Percentiles rank a stretch among this genome's conserved stretches.
phyloP scores from a whole-genome alignment of 2,113 vertebrate species.

The Neopipo cinnamomea region DNA sequence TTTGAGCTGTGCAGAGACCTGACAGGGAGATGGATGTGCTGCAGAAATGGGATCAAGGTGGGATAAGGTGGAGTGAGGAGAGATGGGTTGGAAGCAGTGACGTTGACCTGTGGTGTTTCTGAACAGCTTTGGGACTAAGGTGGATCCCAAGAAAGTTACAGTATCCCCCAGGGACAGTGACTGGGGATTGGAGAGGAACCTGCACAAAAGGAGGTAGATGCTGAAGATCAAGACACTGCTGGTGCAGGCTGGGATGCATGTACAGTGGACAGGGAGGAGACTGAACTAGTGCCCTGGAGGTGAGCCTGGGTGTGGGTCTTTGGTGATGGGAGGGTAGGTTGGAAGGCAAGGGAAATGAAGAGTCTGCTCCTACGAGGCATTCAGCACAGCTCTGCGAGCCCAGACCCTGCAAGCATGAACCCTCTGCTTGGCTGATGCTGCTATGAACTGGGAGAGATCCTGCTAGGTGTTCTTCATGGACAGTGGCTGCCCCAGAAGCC shows the following conservation, averaged over 20 bases:
- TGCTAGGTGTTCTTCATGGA: neutral
- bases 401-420: neutral
- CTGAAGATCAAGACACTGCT: neutral
- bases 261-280: neutral
- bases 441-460: neutral
- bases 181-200: neutral
- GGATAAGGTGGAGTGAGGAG: neutral
- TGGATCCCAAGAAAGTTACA: neutral
- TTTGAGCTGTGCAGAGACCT: neutral
- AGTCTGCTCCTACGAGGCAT: neutral
- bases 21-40: neutral
- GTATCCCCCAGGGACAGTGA: neutral
- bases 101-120: neutral
- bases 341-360: neutral
- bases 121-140: neutral
- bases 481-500: neutral
- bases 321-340: neutral
- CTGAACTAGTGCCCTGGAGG: neutral
- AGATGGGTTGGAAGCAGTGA: neutral
- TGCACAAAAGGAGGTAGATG: neutral
- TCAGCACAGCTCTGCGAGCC: neutral
- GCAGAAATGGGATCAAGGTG: neutral
- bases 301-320: accelerated
- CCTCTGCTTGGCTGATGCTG: neutral
- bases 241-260: neutral